Evolutionary conservation across 2,113 vertebrate species (phyloP).

Genomic region (Petaurus breviceps): DNA sequence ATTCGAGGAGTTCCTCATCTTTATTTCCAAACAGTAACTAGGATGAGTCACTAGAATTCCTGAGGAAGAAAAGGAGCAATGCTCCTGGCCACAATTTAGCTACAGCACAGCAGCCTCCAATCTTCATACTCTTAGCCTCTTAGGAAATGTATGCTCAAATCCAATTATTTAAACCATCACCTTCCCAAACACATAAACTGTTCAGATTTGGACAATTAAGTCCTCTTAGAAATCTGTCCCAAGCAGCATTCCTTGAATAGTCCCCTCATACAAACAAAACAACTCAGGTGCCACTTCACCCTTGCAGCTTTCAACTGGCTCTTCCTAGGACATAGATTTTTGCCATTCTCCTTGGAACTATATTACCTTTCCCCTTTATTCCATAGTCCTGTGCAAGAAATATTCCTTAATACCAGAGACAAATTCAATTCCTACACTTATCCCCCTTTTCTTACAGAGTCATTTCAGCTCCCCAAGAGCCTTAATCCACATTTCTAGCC

Average conservation of each 20-base stretch:
- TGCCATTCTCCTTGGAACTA: not conserved
- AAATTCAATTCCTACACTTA: slow-evolving; percentile 10
- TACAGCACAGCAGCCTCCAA: not conserved
- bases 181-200: not conserved
- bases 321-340: not conserved
- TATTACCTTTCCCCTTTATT: not conserved
- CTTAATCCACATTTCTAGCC: not conserved
- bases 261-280: not conserved
- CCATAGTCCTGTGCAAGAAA: not conserved
- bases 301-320: not conserved
- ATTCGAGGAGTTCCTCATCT: not conserved
- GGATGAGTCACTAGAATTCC: not conserved
- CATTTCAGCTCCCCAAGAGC: slow-evolving; percentile 10
- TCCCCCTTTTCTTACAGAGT: not conserved
- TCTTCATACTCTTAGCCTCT: not conserved
- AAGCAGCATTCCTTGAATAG: not conserved
- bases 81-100: not conserved
- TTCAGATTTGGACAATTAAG: not conserved
- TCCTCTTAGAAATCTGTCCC: not conserved
- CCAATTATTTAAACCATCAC: not conserved
- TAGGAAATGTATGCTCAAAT: not conserved
- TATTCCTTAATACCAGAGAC: not conserved
- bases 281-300: not conserved
- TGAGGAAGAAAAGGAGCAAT: not conserved
- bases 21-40: not conserved